phyloP scores from a whole-genome alignment of 2,113 vertebrate species.

The Polyodon spathula region DNA sequence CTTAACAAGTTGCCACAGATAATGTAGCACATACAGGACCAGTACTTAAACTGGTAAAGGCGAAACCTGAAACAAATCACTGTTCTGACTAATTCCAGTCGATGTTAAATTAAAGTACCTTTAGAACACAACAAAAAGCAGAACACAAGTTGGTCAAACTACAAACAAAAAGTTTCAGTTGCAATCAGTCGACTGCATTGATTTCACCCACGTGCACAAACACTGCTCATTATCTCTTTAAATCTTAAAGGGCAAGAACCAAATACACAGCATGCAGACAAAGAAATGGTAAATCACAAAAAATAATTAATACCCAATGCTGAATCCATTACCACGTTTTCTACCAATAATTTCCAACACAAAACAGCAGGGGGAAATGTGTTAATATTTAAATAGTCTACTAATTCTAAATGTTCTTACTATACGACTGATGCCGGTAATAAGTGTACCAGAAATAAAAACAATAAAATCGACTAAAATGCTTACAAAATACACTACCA shows the following conservation, averaged over 20 bases:
- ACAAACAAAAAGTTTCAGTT: neutral
- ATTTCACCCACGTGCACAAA: constrained; percentile 22
- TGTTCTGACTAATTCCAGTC: too few species aligned
- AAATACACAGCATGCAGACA: neutral
- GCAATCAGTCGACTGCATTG: constrained; percentile 18
- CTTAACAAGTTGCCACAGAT: too few species aligned
- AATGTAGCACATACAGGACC: too few species aligned
- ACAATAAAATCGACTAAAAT: neutral
- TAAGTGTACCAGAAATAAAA: neutral
- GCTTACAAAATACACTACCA: neutral
- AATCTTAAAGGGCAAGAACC: neutral
- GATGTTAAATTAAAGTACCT: neutral
- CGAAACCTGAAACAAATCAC: neutral
- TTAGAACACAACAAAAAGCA: constrained; percentile 1
- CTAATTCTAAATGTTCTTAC: too few species aligned
- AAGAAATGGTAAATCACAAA: neutral
- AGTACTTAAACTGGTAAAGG: neutral
- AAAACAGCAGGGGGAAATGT: too few species aligned
- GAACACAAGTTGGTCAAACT: constrained; percentile 14
- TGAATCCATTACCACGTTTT: too few species aligned
- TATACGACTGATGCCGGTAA: neutral
- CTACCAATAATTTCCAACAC: too few species aligned
- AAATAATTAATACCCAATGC: neutral
- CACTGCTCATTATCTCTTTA: constrained; percentile 14
- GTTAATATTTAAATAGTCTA: too few species aligned